A percentile compares a stretch with the other conserved stretches of the same genome.
These are phyloP conservation scores for Harpagoxenus sublaevis DNA, from an alignment of 2,888 invertebrate species.

Conservation along the genomic window DNA sequence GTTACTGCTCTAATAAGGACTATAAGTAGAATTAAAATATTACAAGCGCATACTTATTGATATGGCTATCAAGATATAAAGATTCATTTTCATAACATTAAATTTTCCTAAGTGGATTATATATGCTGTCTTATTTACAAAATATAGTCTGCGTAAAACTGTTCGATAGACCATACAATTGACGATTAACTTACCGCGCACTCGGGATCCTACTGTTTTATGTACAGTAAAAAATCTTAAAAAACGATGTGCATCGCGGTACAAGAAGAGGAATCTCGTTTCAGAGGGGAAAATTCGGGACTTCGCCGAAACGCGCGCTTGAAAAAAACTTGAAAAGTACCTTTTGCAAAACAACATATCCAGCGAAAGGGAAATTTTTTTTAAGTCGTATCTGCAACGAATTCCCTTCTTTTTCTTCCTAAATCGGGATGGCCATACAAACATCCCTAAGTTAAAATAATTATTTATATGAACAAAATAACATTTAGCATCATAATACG, in stretches of 20 bases:
- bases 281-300: slow-evolving; percentile 46
- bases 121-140: slow-evolving; percentile 50
- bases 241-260: slow-evolving; percentile 59
- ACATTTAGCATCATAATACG: slow-evolving; percentile 22
- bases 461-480: slow-evolving; percentile 30
- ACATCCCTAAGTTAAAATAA: slow-evolving; percentile 42
- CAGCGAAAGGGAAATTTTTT: slow-evolving; percentile 11
- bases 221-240: slow-evolving; percentile 44
- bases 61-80: slow-evolving; percentile 57
- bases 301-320: slow-evolving; percentile 39
- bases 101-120: slow-evolving; percentile 47
- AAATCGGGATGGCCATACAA: slow-evolving; percentile 37
- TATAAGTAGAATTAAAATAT: slow-evolving; percentile 50
- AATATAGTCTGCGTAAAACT: slow-evolving; percentile 48
- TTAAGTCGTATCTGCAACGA: slow-evolving; percentile 21
- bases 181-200: slow-evolving; percentile 43
- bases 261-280: slow-evolving; percentile 52
- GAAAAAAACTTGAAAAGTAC: neutral
- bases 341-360: slow-evolving; percentile 17
- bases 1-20: slow-evolving; percentile 50
- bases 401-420: slow-evolving; percentile 37
- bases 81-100: slow-evolving; percentile 46
- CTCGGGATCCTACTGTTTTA: slow-evolving; percentile 16
- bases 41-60: slow-evolving; percentile 51
- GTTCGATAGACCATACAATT: slow-evolving; percentile 48